phyloP scores from a whole-genome alignment of 2,797 vertebrate species.

The Buceros bicornis region DNA sequence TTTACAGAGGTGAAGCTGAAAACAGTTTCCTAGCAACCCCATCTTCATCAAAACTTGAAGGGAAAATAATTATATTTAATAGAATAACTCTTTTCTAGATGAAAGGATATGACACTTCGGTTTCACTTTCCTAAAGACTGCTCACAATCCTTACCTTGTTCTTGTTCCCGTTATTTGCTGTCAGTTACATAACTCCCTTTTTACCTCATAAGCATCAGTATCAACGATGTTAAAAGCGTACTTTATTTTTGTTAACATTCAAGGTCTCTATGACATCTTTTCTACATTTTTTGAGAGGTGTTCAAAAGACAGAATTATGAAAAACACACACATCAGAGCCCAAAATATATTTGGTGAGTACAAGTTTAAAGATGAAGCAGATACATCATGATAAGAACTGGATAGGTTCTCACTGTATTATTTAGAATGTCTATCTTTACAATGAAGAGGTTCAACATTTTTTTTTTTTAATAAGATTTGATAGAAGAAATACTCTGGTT shows the following conservation, averaged over 20 bases:
- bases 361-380: background rate
- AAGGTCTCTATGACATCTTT: background rate
- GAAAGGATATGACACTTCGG: background rate
- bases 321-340: background rate
- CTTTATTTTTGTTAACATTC: background rate
- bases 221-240: background rate
- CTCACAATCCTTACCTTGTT: background rate
- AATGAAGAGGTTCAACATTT: background rate
- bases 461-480: background rate
- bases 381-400: background rate
- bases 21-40: conserved; percentile 27
- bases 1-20: background rate
- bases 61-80: conserved; percentile 36
- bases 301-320: conserved; percentile 11
- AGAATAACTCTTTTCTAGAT: conserved; percentile 21
- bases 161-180: background rate
- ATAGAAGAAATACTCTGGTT: background rate
- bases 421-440: background rate
- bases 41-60: conserved; percentile 1
- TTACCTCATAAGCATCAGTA: background rate
- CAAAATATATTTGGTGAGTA: background rate
- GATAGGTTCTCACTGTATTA: background rate
- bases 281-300: background rate
- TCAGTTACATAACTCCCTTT: conserved; percentile 12
- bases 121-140: background rate